These are phyloP conservation scores for Trichogramma evanescens DNA, from an alignment of 2,888 invertebrate species.

Conservation along the genomic window DNA sequence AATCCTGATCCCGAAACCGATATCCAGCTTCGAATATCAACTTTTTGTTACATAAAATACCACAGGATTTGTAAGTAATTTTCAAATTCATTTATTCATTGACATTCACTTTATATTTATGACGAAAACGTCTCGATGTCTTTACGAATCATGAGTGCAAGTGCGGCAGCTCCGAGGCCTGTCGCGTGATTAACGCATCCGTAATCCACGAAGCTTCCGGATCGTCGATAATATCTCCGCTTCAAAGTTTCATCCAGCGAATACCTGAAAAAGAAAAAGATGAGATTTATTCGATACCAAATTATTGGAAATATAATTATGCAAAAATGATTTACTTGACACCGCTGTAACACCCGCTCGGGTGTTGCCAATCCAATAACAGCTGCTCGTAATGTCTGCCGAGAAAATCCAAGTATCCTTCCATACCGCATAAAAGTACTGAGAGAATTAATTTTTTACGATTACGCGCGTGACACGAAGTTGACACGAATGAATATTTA, in stretches of 20 bases:
- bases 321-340: constrained; percentile 26
- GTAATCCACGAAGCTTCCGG: constrained; percentile 38
- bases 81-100: background rate
- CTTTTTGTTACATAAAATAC: too few relatives aligned
- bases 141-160: constrained; percentile 39
- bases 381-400: constrained; percentile 37
- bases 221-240: constrained; percentile 21
- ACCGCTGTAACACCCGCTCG: constrained; percentile 43
- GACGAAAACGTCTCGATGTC: constrained; percentile 29
- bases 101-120: background rate
- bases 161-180: constrained; percentile 44
- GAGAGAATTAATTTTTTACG: background rate
- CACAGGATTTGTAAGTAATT: background rate
- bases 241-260: too few relatives aligned
- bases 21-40: too few relatives aligned
- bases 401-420: constrained; percentile 48
- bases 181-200: constrained; percentile 48
- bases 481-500: background rate
- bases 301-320: background rate
- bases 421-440: constrained; percentile 50
- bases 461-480: background rate
- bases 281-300: background rate
- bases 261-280: too few relatives aligned
- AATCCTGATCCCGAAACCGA: too few relatives aligned
- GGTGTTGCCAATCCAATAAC: constrained; percentile 44